phyloP scores from a whole-genome alignment of 2,113 vertebrate species.

The Nannobrachium achirus region DNA sequence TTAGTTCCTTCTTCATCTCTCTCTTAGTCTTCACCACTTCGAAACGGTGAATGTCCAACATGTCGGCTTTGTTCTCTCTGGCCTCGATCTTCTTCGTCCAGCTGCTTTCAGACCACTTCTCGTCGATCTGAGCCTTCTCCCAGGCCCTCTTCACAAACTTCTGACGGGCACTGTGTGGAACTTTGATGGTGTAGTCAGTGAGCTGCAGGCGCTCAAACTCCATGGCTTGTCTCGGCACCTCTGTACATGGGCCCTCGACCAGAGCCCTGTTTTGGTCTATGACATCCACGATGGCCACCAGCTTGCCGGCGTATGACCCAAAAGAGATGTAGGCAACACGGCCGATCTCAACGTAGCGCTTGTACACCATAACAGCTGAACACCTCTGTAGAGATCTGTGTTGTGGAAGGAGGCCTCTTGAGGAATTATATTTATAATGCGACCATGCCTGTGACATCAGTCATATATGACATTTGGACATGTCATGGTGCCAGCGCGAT shows the following conservation, averaged over 20 bases:
- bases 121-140: conserved; percentile 93
- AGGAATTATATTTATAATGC: too few relatives aligned
- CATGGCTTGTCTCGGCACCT: conserved; percentile 93
- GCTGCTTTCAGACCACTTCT: conserved; percentile 89
- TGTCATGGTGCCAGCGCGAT: too few relatives aligned
- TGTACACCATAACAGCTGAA: conserved; percentile 96
- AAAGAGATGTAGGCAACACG: conserved; percentile 92
- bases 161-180: conserved; percentile 88
- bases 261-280: conserved; percentile 96
- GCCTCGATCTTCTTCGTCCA: conserved; percentile 99
- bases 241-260: conserved; percentile 93
- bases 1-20: conserved; percentile 98
- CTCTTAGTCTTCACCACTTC: conserved; percentile 99
- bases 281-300: conserved; percentile 96
- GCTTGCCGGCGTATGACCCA: conserved; percentile 90
- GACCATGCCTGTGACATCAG: too few relatives aligned
- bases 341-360: conserved; percentile 95
- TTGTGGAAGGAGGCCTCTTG: too few relatives aligned
- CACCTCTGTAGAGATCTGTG: too few relatives aligned
- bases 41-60: conserved; percentile 96
- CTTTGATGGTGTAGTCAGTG: conserved; percentile 94
- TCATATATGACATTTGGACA: too few relatives aligned
- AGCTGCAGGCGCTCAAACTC: conserved; percentile 89
- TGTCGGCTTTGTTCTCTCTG: conserved; percentile 93
- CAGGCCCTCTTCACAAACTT: conserved; percentile 92